A percentile compares a stretch with the other conserved stretches of the same genome.
Conservation (phyloP, 2,113 vertebrate genomes). For the Morone saxatilis region DNA sequence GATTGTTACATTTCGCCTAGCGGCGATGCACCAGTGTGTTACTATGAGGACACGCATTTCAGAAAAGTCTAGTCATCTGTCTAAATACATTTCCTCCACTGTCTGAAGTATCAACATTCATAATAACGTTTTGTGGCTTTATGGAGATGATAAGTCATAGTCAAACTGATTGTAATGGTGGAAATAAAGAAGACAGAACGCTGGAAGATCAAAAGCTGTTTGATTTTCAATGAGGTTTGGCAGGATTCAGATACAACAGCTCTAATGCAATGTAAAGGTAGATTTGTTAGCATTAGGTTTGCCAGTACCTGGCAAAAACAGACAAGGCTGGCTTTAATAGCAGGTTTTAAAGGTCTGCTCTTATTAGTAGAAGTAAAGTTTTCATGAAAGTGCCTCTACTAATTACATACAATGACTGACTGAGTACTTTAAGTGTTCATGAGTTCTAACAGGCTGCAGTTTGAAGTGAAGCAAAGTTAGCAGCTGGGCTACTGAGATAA, state of each 20-base stretch:
- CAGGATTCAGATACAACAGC: not conserved
- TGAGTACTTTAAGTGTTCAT: not conserved
- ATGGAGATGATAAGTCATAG: slow-evolving; percentile 26
- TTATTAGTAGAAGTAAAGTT: not conserved
- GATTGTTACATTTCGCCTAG: not conserved
- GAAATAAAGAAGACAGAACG: slow-evolving; percentile 9
- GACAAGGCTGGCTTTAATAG: not conserved
- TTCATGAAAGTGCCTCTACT: not conserved
- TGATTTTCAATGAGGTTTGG: slow-evolving; percentile 18
- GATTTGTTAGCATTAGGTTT: not conserved
- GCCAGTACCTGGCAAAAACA: not conserved
- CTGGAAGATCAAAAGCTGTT: slow-evolving; percentile 8
- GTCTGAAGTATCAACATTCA: slow-evolving; percentile 13
- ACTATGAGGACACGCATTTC: slow-evolving; percentile 23
- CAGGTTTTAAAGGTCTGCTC: not conserved
- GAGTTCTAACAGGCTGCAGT: not conserved
- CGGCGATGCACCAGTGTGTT: not conserved
- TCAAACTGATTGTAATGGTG: slow-evolving; percentile 27
- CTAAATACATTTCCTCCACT: slow-evolving; percentile 11
- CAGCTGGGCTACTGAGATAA: too few species aligned
- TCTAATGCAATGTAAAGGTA: slow-evolving; percentile 5
- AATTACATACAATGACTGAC: not conserved
- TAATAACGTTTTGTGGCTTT: slow-evolving; percentile 5
- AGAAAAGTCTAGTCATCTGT: slow-evolving; percentile 27
- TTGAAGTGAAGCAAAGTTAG: not conserved